Conservation (phyloP, 2,113 vertebrate genomes). For the Cryptoleucopteryx plumbea region DNA sequence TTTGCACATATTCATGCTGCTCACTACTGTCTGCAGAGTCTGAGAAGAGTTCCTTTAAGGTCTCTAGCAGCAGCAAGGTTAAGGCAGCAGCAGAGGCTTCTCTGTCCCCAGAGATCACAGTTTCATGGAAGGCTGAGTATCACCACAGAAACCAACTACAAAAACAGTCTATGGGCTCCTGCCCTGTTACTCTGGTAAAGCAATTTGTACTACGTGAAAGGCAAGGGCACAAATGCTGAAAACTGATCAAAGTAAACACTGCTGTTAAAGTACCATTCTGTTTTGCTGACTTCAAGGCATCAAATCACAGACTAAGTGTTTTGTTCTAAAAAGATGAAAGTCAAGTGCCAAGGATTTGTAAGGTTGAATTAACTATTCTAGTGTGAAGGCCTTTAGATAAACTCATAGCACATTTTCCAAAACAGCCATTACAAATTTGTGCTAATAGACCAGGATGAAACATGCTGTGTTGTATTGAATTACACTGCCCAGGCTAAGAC, state of each 20-base stretch:
- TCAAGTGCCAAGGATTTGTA: constrained; percentile 56
- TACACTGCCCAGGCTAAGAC: constrained; percentile 72
- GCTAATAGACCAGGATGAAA: constrained; percentile 55
- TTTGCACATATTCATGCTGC: rapidly evolving
- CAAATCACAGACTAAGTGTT: constrained; percentile 50
- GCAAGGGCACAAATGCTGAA: constrained; percentile 73
- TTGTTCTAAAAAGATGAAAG: constrained; percentile 63
- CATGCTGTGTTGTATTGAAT: constrained; percentile 47
- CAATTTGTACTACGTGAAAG: constrained; percentile 71
- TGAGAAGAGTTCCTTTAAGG: constrained; percentile 24
- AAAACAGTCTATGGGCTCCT: constrained; percentile 75
- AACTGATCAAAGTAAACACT: constrained; percentile 77
- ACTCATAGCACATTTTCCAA: constrained; percentile 66
- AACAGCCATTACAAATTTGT: constrained; percentile 68
- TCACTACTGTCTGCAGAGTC: not conserved
- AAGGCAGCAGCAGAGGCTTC: constrained; percentile 63
- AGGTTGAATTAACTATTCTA: constrained; percentile 46
- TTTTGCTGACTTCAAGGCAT: constrained; percentile 70
- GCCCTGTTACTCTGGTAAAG: constrained; percentile 74
- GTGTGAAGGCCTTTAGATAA: constrained; percentile 52
- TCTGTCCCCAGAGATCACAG: constrained; percentile 66
- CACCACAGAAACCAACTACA: constrained; percentile 80
- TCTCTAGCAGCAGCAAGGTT: constrained; percentile 53
- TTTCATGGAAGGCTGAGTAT: constrained; percentile 71
- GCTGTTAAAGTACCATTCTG: constrained; percentile 59